Evolutionary conservation across 2,113 vertebrate genomes (phyloP).

Genomic region (Illadopsis cleaveri): DNA sequence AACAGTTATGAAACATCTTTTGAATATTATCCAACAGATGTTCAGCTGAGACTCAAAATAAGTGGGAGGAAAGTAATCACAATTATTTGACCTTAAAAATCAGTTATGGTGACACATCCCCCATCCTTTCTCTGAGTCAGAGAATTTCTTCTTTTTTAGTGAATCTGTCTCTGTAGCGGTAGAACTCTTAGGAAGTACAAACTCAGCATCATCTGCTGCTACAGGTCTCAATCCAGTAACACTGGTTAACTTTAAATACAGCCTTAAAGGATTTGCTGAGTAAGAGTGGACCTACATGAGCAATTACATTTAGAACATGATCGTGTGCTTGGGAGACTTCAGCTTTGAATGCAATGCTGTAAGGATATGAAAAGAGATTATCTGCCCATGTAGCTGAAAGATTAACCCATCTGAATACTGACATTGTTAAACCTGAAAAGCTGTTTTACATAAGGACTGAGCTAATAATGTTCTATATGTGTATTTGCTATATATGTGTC

Average conservation of each 20-base stretch:
- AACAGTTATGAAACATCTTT: background rate
- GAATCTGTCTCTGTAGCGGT: background rate
- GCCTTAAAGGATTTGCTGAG: background rate
- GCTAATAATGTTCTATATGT: background rate
- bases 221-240: background rate
- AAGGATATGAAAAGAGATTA: background rate
- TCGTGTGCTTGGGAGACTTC: background rate
- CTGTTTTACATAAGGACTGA: background rate
- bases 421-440: background rate
- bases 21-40: background rate
- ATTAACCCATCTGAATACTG: background rate
- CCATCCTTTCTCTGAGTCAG: background rate
- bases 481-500: background rate
- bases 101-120: background rate
- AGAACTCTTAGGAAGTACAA: background rate
- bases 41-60: background rate
- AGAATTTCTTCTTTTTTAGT: background rate
- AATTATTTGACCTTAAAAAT: background rate
- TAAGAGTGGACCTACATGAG: background rate
- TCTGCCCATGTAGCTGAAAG: background rate
- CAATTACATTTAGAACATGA: background rate
- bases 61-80: background rate
- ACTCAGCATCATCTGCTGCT: background rate
- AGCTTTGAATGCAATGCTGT: background rate
- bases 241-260: background rate